These are phyloP conservation scores for Cryptoprocta ferox DNA, from an alignment of 2,797 vertebrate genomes.

Conservation along the genomic window DNA sequence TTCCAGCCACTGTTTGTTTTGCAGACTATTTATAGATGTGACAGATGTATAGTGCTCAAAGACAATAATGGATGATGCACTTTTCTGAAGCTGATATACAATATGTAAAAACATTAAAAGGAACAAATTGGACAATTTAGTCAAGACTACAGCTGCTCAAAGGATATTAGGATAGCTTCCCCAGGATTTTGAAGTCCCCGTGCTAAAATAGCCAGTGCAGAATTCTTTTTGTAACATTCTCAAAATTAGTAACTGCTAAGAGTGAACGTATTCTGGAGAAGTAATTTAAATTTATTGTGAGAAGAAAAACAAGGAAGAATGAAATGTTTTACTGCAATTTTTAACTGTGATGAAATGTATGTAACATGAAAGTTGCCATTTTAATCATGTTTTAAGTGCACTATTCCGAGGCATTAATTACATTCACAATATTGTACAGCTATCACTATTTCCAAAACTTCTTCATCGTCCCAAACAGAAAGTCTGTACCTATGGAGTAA, in stretches of 20 bases:
- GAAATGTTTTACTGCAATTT: background rate
- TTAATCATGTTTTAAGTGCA: background rate
- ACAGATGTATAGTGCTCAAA: conserved; percentile 74
- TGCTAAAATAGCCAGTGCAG: conserved; percentile 39
- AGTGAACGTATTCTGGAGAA: conserved; percentile 7
- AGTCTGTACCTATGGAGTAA: background rate
- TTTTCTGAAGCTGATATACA: conserved; percentile 70
- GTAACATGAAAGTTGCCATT: background rate
- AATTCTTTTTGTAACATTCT: conserved; percentile 44
- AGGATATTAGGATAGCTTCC: background rate
- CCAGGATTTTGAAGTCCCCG: conserved; percentile 22
- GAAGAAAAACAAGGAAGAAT: background rate
- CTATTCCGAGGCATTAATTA: background rate
- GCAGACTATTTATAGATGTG: conserved; percentile 76
- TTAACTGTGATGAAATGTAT: background rate
- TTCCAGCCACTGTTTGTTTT: conserved; percentile 76
- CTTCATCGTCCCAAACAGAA: background rate
- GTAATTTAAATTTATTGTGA: conserved; percentile 33
- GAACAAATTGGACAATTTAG: conserved; percentile 60
- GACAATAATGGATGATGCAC: conserved; percentile 67
- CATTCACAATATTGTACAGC: background rate
- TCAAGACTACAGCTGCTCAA: conserved; percentile 42
- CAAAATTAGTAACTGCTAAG: conserved; percentile 17
- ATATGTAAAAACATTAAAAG: conserved; percentile 68
- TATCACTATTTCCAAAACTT: background rate